Evolutionary conservation across 2,888 invertebrate species (phyloP).

Genomic region (Macaria notata): DNA sequence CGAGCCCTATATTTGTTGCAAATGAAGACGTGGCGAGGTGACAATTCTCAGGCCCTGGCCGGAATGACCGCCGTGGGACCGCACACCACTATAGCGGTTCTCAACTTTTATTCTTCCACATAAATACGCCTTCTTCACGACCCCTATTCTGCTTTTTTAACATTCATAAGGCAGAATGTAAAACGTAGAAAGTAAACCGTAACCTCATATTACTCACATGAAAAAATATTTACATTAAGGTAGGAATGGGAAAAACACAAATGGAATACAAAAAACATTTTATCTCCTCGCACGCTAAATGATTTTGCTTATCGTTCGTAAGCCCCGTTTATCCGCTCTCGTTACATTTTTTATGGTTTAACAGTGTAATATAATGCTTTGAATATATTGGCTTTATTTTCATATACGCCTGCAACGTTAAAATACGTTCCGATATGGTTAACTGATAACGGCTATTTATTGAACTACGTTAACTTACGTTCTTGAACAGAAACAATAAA

Average conservation of each 20-base stretch:
- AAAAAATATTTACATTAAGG: slow-evolving; percentile 33
- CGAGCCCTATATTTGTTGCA: slow-evolving; percentile 76
- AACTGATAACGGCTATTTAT: slow-evolving; percentile 8
- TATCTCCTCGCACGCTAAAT: slow-evolving; percentile 36
- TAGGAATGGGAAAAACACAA: slow-evolving; percentile 30
- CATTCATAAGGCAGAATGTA: slow-evolving; percentile 31
- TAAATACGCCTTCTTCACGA: slow-evolving; percentile 33
- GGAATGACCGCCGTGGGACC: slow-evolving; percentile 68
- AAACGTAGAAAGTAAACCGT: slow-evolving; percentile 23
- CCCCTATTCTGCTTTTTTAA: slow-evolving; percentile 22
- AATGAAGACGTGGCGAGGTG: slow-evolving; percentile 77
- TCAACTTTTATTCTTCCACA: slow-evolving; percentile 57
- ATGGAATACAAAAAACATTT: slow-evolving; percentile 34
- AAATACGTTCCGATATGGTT: slow-evolving; percentile 12
- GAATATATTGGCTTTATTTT: slow-evolving; percentile 27
- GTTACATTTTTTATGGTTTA: slow-evolving; percentile 34
- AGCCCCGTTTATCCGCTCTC: slow-evolving; percentile 32
- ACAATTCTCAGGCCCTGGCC: slow-evolving; percentile 71
- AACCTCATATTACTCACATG: slow-evolving; percentile 33
- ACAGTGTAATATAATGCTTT: slow-evolving; percentile 30
- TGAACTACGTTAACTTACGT: no score
- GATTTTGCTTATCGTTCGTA: slow-evolving; percentile 38
- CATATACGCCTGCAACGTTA: slow-evolving; percentile 14
- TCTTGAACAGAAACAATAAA: no score
- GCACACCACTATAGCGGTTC: slow-evolving; percentile 43